phyloP scores from a whole-genome alignment of 2,888 invertebrate genomes.

The Ectobius pallidus region DNA sequence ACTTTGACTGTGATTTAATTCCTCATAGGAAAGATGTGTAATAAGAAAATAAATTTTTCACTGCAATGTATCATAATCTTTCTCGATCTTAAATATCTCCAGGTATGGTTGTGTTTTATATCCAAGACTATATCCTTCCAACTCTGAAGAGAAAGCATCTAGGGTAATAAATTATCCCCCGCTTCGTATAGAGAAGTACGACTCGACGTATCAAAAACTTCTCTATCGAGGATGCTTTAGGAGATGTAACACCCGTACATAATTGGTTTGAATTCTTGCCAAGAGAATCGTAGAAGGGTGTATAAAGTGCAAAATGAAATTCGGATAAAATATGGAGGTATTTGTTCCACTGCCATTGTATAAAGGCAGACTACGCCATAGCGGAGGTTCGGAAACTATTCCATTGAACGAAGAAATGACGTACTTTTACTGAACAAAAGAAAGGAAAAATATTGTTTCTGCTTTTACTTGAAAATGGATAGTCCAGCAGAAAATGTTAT shows the following conservation, averaged over 20 bases:
- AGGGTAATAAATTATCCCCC: not conserved
- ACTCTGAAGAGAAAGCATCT: not conserved
- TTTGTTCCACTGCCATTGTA: not conserved
- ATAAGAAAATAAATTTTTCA: too few relatives aligned
- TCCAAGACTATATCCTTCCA: not conserved
- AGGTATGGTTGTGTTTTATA: not conserved
- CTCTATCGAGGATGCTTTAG: not conserved
- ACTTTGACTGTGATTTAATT: too few relatives aligned
- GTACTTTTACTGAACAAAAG: too few relatives aligned
- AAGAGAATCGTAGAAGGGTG: not conserved
- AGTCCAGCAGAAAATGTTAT: too few relatives aligned
- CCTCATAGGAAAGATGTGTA: too few relatives aligned
- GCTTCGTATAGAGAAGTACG: not conserved
- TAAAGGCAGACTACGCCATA: not conserved
- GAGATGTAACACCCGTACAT: not conserved
- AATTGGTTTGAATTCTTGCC: constrained; percentile 14
- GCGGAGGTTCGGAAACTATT: not conserved
- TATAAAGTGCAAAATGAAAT: not conserved
- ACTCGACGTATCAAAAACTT: not conserved
- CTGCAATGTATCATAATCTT: too few relatives aligned
- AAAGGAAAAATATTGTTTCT: too few relatives aligned
- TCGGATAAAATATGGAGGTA: constrained; percentile 1
- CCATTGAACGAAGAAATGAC: not conserved
- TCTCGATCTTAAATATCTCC: too few relatives aligned
- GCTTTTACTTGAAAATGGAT: too few relatives aligned